Evolutionary conservation across 2,113 vertebrate species (phyloP).

Genomic region (Elephas maximus): DNA sequence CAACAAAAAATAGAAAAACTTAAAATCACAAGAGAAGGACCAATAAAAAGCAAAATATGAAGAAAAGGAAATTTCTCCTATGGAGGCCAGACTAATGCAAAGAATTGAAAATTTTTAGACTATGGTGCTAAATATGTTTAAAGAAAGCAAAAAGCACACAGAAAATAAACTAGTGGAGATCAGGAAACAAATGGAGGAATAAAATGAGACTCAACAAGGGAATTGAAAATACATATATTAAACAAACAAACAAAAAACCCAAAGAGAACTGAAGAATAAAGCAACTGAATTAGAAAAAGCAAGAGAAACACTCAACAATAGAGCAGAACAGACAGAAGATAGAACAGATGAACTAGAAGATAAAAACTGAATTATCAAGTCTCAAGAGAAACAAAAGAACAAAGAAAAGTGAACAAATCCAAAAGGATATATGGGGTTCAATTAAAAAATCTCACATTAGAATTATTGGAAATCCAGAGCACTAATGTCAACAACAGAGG

Average conservation of each 20-base stretch:
- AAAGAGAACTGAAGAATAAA: neutral
- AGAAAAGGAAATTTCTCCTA: neutral
- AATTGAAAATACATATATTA: neutral
- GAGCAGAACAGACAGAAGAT: neutral
- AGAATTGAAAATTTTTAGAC: neutral
- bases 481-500: neutral
- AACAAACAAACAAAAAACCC: neutral
- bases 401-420: neutral
- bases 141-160: neutral
- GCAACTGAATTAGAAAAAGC: neutral
- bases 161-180: neutral
- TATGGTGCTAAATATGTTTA: neutral
- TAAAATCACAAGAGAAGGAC: neutral
- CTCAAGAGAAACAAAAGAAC: too few relatives aligned
- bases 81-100: neutral
- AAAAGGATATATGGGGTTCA: neutral
- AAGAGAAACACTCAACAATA: neutral
- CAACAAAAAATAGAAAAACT: neutral
- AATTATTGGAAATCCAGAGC: neutral
- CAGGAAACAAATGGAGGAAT: neutral
- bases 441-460: neutral
- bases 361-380: neutral
- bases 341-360: neutral
- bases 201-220: neutral
- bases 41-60: neutral